Evolutionary conservation across 2,888 invertebrate genomes (phyloP).

Genomic region (Cheilosia grossa): DNA sequence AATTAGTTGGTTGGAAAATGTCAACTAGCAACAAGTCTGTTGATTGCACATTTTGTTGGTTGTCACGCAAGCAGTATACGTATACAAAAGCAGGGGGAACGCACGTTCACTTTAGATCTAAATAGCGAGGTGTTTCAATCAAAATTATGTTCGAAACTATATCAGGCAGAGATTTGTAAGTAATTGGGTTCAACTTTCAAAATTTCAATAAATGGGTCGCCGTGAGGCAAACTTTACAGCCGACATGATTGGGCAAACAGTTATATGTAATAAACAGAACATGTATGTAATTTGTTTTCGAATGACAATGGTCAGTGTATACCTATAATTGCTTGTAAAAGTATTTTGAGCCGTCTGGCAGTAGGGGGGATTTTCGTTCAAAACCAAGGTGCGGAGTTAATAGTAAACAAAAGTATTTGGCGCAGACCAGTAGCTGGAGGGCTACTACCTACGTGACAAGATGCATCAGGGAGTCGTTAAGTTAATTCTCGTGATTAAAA

Average conservation of each 20-base stretch:
- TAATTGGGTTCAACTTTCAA: not conserved
- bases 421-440: no score
- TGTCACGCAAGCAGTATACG: not conserved
- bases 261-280: no score
- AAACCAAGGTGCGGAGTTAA: no score
- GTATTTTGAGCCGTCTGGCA: no score
- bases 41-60: conserved; percentile 31
- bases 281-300: no score
- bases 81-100: not conserved
- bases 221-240: not conserved
- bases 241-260: not conserved
- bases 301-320: no score
- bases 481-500: no score
- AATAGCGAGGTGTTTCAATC: not conserved
- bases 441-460: no score
- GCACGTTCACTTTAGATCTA: conserved; percentile 30
- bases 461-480: no score
- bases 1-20: conserved; percentile 66
- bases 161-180: not conserved
- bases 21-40: conserved; percentile 67
- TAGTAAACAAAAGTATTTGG: no score
- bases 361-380: no score
- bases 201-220: not conserved
- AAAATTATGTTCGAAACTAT: not conserved
- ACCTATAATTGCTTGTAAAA: no score